Percentiles rank a stretch among this genome's conserved stretches.
Conservation (phyloP, 2,113 vertebrate species). For the Otolemur garnettii region DNA sequence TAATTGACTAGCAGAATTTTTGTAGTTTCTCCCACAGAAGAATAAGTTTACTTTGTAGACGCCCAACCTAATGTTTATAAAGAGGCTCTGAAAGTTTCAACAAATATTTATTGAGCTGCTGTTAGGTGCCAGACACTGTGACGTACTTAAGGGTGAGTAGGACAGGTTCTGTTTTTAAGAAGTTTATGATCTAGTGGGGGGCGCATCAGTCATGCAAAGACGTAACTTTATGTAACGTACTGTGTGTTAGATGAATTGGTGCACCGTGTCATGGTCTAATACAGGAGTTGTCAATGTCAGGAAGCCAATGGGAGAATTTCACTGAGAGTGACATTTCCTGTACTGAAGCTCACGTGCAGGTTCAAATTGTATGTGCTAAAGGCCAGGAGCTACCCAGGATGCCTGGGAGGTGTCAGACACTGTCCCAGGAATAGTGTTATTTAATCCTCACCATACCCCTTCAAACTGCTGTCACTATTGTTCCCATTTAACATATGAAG, state of each 20-base stretch:
- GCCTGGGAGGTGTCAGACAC: background rate
- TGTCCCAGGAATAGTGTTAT: background rate
- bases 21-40: background rate
- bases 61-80: background rate
- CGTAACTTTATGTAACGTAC: background rate
- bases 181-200: background rate
- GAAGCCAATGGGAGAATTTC: background rate
- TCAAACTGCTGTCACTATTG: background rate
- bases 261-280: background rate
- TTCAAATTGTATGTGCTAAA: no score
- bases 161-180: background rate
- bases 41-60: background rate
- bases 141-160: background rate
- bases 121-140: background rate
- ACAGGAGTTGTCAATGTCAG: background rate
- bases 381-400: background rate
- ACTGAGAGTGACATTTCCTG: background rate
- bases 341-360: background rate
- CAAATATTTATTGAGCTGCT: constrained; percentile 18
- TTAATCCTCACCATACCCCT: background rate
- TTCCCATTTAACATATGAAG: background rate
- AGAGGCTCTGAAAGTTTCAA: background rate
- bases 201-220: background rate
- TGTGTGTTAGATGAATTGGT: background rate
- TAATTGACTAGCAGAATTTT: background rate